Percentiles rank a stretch among this genome's conserved stretches.
These are phyloP conservation scores for Cryptomyrus ogoouensis DNA, from an alignment of 2,113 vertebrate genomes.

Conservation along the genomic window DNA sequence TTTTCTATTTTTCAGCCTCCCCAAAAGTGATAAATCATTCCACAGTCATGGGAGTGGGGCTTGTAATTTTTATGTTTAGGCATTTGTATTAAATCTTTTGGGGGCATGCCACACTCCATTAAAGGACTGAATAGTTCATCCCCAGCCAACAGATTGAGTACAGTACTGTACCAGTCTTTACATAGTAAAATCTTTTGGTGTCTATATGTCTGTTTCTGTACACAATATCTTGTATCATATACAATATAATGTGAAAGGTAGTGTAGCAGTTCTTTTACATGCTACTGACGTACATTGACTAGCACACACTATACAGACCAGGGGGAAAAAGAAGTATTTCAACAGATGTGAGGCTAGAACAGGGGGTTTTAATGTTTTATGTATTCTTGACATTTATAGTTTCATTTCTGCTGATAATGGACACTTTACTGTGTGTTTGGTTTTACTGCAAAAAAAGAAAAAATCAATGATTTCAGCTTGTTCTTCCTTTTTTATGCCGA, in stretches of 20 bases:
- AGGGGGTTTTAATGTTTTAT: not conserved
- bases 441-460: not conserved
- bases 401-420: not conserved
- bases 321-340: not conserved
- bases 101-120: slow-evolving; percentile 11
- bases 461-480: not conserved
- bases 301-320: not conserved
- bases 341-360: not conserved
- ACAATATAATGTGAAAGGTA: not conserved
- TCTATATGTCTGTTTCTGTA: not conserved
- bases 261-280: not conserved
- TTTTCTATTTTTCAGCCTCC: slow-evolving; percentile 21
- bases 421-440: not conserved
- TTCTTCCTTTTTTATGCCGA: not conserved
- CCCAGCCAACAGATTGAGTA: not conserved
- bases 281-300: not conserved
- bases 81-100: slow-evolving; percentile 23
- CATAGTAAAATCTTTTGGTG: not conserved
- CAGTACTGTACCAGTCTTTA: not conserved
- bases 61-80: slow-evolving; percentile 18
- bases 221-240: not conserved
- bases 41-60: slow-evolving; percentile 5
- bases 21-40: slow-evolving; percentile 24
- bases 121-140: slow-evolving; percentile 12
- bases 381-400: not conserved